A percentile compares a stretch with the other conserved stretches of the same genome.
These are phyloP conservation scores for Apostichopus californicus DNA, from an alignment of 35 echinoderm and acorn worm genomes.

Conservation along the genomic window DNA sequence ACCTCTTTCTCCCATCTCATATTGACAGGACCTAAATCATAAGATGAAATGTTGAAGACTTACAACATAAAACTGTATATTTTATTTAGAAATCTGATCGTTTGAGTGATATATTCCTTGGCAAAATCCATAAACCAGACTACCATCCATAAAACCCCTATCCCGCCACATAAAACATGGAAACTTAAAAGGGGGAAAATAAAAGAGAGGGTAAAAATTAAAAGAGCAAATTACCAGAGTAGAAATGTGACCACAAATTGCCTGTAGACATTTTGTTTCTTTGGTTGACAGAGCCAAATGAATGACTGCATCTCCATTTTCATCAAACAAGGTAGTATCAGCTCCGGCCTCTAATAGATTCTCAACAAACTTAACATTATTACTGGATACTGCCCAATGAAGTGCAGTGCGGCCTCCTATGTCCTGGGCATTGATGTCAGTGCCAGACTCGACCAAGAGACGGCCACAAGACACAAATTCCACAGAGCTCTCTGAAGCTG, in stretches of 20 bases:
- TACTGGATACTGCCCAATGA: neutral
- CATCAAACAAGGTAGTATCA: neutral
- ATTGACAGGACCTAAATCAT: too few species aligned
- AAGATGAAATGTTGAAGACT: too few species aligned
- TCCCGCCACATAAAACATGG: too few species aligned
- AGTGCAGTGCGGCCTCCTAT: neutral
- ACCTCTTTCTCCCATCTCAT: too few species aligned
- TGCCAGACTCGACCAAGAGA: slow-evolving; percentile 11
- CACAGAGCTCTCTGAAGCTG: neutral
- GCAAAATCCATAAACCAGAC: too few species aligned
- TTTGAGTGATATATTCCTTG: too few species aligned
- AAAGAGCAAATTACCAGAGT: slow-evolving; percentile 6
- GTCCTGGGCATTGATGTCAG: slow-evolving; percentile 5
- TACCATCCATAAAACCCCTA: too few species aligned
- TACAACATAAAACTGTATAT: too few species aligned
- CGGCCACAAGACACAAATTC: neutral
- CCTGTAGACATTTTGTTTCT: neutral
- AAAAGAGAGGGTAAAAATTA: neutral
- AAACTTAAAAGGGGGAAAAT: too few species aligned
- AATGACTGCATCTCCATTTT: slow-evolving; percentile 3
- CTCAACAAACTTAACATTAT: slow-evolving; percentile 1
- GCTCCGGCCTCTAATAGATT: slow-evolving; percentile 13
- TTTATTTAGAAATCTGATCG: too few species aligned
- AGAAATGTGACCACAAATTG: slow-evolving; percentile 17
- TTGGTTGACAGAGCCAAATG: slow-evolving; percentile 5